A percentile compares a stretch with the other conserved stretches of the same genome.
phyloP scores from a whole-genome alignment of 2,113 vertebrate genomes.

The Orycteropus afer region DNA sequence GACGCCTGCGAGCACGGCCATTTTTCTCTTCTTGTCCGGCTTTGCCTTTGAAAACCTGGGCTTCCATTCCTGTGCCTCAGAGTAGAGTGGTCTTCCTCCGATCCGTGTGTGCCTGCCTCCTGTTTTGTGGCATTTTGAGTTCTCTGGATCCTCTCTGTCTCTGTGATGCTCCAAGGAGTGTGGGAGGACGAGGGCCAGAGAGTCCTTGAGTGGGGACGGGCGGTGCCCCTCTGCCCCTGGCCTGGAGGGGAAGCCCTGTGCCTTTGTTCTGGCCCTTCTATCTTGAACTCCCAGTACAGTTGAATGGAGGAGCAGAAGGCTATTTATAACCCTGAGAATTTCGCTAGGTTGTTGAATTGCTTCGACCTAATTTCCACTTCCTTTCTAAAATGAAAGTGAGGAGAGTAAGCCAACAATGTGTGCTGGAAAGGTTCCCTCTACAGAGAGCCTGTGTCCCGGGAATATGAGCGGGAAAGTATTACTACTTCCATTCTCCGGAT shows the following conservation, averaged over 20 bases:
- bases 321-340: conserved; percentile 72
- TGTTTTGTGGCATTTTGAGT: not conserved
- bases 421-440: conserved; percentile 19
- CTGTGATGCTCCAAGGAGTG: not conserved
- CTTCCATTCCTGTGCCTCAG: not conserved
- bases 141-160: not conserved
- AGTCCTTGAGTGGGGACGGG: not conserved
- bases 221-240: not conserved
- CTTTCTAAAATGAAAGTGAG: conserved; percentile 64
- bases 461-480: not conserved
- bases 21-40: not conserved
- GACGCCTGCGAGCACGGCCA: not conserved
- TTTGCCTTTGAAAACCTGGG: not conserved
- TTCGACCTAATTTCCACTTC: conserved; percentile 72
- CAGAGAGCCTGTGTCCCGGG: conserved; percentile 24
- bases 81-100: not conserved
- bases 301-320: conserved; percentile 4
- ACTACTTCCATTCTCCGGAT: not conserved
- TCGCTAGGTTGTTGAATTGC: conserved; percentile 55
- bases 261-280: not conserved
- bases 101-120: not conserved
- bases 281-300: not conserved
- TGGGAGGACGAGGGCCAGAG: not conserved
- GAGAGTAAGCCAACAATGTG: conserved; percentile 46
- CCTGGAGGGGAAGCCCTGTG: not conserved